Conservation (phyloP, 2,113 vertebrate genomes). For the Psophia crepitans region DNA sequence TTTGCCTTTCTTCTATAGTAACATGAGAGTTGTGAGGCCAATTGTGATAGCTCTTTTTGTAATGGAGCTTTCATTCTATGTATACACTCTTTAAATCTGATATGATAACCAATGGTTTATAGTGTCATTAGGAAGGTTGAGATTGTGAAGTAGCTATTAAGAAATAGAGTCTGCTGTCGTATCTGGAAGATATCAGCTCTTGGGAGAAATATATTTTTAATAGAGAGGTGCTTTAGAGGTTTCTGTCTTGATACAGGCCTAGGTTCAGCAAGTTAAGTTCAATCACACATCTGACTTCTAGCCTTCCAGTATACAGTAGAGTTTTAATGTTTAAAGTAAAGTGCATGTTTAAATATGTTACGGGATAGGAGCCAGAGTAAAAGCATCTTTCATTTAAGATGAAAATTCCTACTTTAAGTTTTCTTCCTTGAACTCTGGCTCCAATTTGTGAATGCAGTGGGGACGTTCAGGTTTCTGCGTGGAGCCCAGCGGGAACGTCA, state of each 20-base stretch:
- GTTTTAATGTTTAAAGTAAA: constrained; percentile 8
- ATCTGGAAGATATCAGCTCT: neutral
- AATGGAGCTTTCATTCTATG: neutral
- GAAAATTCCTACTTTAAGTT: constrained; percentile 25
- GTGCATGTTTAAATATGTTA: neutral
- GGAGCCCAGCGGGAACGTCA: constrained; percentile 9
- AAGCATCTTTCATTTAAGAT: constrained; percentile 1
- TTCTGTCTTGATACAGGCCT: neutral
- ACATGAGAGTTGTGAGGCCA: neutral
- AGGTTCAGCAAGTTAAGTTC: constrained; percentile 13
- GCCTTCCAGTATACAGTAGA: neutral
- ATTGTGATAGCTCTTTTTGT: neutral
- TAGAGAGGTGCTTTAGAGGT: neutral
- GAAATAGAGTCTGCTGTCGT: neutral
- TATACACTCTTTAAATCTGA: neutral
- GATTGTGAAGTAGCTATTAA: neutral
- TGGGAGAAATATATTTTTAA: constrained; percentile 9
- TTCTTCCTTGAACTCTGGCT: constrained; percentile 46
- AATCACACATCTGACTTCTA: neutral
- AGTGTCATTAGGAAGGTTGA: neutral
- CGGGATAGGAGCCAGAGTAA: neutral
- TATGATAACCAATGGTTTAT: neutral
- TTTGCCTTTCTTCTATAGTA: neutral
- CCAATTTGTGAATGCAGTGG: neutral
- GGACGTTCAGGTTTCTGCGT: neutral